phyloP scores from a whole-genome alignment of 92 coral and sea anemone genomes.

The Epizoanthus fatuus region DNA sequence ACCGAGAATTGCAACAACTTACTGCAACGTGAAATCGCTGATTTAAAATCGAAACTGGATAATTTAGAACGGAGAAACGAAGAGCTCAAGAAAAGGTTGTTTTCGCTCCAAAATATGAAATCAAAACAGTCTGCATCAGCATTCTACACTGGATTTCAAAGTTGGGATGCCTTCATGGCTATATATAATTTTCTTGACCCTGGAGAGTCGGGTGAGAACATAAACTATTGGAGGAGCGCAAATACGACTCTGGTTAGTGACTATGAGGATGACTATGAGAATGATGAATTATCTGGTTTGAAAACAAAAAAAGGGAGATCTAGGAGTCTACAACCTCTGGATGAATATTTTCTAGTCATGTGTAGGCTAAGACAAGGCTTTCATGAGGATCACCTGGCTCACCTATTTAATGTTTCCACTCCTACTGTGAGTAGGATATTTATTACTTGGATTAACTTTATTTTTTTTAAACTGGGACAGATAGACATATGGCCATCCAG shows the following conservation, averaged over 20 bases:
- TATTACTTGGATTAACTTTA: slow-evolving; percentile 69
- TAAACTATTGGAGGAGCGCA: slow-evolving; percentile 35
- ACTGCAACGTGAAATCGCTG: slow-evolving; percentile 21
- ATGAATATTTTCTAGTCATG: slow-evolving; percentile 70
- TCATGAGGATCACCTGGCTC: slow-evolving; percentile 63
- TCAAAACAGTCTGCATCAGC: slow-evolving; percentile 31
- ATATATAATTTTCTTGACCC: slow-evolving; percentile 38
- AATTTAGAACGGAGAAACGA: slow-evolving; percentile 14
- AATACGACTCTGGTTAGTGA: background rate
- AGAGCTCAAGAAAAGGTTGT: slow-evolving; percentile 15
- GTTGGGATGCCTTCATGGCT: slow-evolving; percentile 46
- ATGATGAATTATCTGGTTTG: too few species aligned
- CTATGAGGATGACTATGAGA: too few species aligned
- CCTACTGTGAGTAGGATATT: slow-evolving; percentile 66
- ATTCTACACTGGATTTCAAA: slow-evolving; percentile 49
- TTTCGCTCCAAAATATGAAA: slow-evolving; percentile 17
- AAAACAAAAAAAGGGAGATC: slow-evolving; percentile 40
- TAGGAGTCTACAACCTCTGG: slow-evolving; percentile 41
- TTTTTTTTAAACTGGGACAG: slow-evolving; percentile 55
- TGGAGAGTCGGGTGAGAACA: slow-evolving; percentile 36
- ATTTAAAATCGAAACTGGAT: background rate
- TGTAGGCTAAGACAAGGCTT: slow-evolving; percentile 74
- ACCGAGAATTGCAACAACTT: too few species aligned
- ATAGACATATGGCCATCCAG: slow-evolving; percentile 70
- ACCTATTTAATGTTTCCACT: slow-evolving; percentile 57